phyloP scores from a whole-genome alignment of 2,797 vertebrate genomes.

The Cygnus olor region DNA sequence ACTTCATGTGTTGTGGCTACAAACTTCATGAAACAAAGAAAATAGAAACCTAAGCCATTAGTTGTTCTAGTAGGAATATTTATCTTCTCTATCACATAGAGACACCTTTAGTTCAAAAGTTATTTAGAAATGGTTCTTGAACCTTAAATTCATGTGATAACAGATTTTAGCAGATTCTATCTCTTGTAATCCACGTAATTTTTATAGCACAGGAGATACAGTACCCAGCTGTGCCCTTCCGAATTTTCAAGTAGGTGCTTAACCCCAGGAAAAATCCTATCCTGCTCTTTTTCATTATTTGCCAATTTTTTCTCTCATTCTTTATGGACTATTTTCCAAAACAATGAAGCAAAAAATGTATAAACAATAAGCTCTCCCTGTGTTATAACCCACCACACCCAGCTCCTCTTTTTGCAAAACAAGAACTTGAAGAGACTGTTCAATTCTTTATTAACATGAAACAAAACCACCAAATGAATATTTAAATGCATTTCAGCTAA shows the following conservation, averaged over 20 bases:
- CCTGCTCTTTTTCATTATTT: neutral
- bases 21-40: neutral
- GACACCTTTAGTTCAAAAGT: neutral
- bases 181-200: neutral
- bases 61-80: neutral
- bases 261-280: constrained; percentile 37
- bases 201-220: neutral
- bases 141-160: neutral
- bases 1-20: neutral
- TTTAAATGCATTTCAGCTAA: constrained; percentile 65
- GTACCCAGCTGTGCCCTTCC: neutral
- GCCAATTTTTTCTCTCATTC: neutral
- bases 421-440: constrained; percentile 39
- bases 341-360: neutral
- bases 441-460: constrained; percentile 7
- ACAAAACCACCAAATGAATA: constrained; percentile 68
- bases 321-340: neutral
- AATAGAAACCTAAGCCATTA: neutral
- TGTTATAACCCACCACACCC: constrained; percentile 20
- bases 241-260: constrained; percentile 42
- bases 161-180: constrained; percentile 7
- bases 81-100: neutral
- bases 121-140: neutral
- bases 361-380: neutral
- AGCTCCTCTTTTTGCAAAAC: constrained; percentile 45